phyloP scores from a whole-genome alignment of 1,140 invertebrate genomes.

The Philotrypesis tridentata region DNA sequence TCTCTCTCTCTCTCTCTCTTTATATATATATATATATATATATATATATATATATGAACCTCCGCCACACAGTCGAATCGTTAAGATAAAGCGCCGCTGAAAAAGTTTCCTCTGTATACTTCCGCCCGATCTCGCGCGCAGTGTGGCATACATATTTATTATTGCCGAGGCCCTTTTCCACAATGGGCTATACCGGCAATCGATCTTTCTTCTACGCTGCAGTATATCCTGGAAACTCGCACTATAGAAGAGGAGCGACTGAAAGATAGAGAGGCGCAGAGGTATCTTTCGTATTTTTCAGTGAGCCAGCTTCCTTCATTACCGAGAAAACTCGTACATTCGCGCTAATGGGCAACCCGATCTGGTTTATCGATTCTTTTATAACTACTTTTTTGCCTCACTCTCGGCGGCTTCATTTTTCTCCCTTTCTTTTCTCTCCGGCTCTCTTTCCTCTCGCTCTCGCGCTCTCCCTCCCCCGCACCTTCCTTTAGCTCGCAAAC shows the following conservation, averaged over 20 bases:
- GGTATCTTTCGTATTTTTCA: conserved; percentile 41
- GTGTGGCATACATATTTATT: conserved; percentile 47
- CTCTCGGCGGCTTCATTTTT: conserved; percentile 23
- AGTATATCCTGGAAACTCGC: too few relatives aligned
- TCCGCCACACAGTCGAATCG: conserved; percentile 8
- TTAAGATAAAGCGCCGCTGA: conserved; percentile 29
- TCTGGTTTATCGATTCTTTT: conserved; percentile 45
- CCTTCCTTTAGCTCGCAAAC: too few relatives aligned
- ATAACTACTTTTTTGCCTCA: conserved; percentile 35
- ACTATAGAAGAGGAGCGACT: too few relatives aligned
- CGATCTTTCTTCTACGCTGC: conserved; percentile 30
- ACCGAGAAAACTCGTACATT: conserved; percentile 40
- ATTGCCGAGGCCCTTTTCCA: conserved; percentile 12
- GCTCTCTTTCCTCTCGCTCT: not conserved
- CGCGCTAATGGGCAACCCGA: conserved; percentile 47
- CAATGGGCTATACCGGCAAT: conserved; percentile 9
- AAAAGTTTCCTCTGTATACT: conserved; percentile 11
- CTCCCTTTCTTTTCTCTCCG: not conserved
- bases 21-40: too few relatives aligned
- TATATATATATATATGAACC: too few relatives aligned
- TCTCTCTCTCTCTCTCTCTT: too few relatives aligned
- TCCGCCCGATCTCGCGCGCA: conserved; percentile 3
- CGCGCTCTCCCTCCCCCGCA: not conserved
- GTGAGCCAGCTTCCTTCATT: conserved; percentile 44
- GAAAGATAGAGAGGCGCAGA: not conserved